A percentile compares a stretch with the other conserved stretches of the same genome.
These are phyloP conservation scores for Crotalus helleri DNA, from an alignment of 2,113 vertebrate genomes.

Conservation along the genomic window DNA sequence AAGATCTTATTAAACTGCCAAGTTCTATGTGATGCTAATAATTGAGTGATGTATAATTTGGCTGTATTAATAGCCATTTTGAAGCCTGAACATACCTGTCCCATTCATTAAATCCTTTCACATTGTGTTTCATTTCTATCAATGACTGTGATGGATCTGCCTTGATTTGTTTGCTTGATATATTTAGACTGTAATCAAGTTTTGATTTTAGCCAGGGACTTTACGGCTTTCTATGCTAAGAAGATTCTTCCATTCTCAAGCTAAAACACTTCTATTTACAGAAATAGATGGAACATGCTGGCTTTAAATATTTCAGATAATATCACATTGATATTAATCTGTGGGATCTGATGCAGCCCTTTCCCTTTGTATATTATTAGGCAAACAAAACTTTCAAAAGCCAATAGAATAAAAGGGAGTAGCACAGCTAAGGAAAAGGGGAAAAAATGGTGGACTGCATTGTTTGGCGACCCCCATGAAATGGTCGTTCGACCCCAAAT, in stretches of 20 bases:
- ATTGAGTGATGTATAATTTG: constrained; percentile 49
- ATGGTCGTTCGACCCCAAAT: too few species aligned
- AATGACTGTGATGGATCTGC: constrained; percentile 15
- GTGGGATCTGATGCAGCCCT: background rate
- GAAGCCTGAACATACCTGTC: constrained; percentile 38
- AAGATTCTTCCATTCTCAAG: constrained; percentile 18
- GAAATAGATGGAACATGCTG: background rate
- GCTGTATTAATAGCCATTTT: constrained; percentile 55
- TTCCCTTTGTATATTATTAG: background rate
- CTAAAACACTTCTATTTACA: background rate
- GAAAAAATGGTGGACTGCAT: too few species aligned
- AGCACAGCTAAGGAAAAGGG: too few species aligned
- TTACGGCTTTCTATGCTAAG: constrained; percentile 17
- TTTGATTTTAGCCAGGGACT: constrained; percentile 18
- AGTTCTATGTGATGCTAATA: constrained; percentile 56
- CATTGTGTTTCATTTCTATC: constrained; percentile 35
- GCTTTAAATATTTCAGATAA: background rate
- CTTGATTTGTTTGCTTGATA: constrained; percentile 12
- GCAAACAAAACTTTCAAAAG: background rate
- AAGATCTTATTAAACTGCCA: constrained; percentile 57
- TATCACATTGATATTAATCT: background rate
- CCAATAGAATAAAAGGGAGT: too few species aligned
- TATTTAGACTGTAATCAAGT: constrained; percentile 43
- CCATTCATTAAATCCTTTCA: constrained; percentile 54
- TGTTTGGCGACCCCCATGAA: too few species aligned